These are phyloP conservation scores for Nudaria mundana DNA, from an alignment of 2,888 invertebrate genomes.

Conservation along the genomic window DNA sequence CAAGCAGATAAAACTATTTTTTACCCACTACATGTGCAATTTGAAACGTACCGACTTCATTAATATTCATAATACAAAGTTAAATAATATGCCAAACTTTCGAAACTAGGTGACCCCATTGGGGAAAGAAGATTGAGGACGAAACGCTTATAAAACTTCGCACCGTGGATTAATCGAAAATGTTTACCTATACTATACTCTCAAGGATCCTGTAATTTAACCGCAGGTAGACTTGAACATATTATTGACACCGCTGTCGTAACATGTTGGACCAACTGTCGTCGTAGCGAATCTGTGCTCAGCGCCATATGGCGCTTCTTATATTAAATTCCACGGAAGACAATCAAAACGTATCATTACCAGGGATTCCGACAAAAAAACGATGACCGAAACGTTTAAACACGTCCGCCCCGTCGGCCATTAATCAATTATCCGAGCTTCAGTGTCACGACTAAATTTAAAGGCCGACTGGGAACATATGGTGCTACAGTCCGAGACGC, in stretches of 20 bases:
- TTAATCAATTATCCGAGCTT: slow-evolving; percentile 76
- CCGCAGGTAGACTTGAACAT: slow-evolving; percentile 29
- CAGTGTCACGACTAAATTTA: slow-evolving; percentile 70
- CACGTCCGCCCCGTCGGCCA: slow-evolving; percentile 70
- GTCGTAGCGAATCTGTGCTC: slow-evolving; percentile 57
- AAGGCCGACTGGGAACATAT: slow-evolving; percentile 66
- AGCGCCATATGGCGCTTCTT: slow-evolving; percentile 66
- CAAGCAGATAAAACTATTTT: too few relatives aligned
- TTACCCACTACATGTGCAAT: too few relatives aligned
- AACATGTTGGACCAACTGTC: slow-evolving; percentile 47
- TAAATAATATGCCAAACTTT: slow-evolving; percentile 22
- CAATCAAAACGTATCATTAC: slow-evolving; percentile 77
- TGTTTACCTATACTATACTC: background rate
- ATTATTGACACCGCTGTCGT: slow-evolving; percentile 16
- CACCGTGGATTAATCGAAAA: slow-evolving; percentile 6
- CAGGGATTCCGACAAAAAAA: slow-evolving; percentile 66
- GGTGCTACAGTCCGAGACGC: slow-evolving; percentile 57
- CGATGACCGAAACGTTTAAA: slow-evolving; percentile 65
- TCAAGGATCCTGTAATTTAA: slow-evolving; percentile 12
- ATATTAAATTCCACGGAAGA: slow-evolving; percentile 55
- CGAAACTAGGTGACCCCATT: slow-evolving; percentile 27
- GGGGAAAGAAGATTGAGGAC: slow-evolving; percentile 15
- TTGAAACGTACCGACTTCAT: too few relatives aligned
- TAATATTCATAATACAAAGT: too few relatives aligned
- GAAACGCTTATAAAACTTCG: background rate